Evolutionary conservation across 2,113 vertebrate genomes (phyloP), one percentile per base, ranked within the genome.

Genomic region (Cyphomyrus discorhynchus): DNA sequence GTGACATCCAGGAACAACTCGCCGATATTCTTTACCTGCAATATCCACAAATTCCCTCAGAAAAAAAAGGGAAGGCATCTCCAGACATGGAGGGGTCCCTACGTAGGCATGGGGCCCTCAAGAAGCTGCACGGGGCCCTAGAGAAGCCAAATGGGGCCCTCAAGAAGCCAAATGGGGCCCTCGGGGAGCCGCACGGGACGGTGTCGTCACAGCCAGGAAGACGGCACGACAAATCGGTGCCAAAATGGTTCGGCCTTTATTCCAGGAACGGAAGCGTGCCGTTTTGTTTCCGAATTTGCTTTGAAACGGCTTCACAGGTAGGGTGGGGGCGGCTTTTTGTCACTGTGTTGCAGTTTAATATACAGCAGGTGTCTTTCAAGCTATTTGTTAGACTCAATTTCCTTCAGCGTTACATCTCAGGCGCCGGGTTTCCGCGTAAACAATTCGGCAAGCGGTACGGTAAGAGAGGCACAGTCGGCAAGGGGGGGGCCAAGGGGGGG

Each of bases 331-430:
- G 21, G 46, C 47, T n/a, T 84, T 89, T 84, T 84, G 10, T 83
- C 77, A 56, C 42, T 58, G 46, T 89, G 88, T 45, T 10, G 77
- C 10, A 46, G 77, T 89, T 84, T 89, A 62, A 89, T 62, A 62
- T 83, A 89, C 74, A 56, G 70, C 50, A 19, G 31, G 47, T 56
- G 49, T 77, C 88, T 89, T 85, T 85, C 80, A 83, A 62, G 52
- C 80, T 56, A 47, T 89, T 89, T 84, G 52, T 89, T 85, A 62
- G 52, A 89, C 35, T 89, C 89, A 85, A 46, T 62, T 89, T 89
- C 49, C 49, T 50, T 53, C 21, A 2, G 89, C 27, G 52, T 42
- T 31, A 42, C 50, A n/a, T 89, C 80, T 58, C 88, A 0, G 52
- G 80, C 24, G 19, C 83, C 24, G 70, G 62, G 47, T 42, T 83